Base-by-base conservation (phyloP, 2,113 vertebrate genomes). In the Corythoichthys haematopterus region DNA sequence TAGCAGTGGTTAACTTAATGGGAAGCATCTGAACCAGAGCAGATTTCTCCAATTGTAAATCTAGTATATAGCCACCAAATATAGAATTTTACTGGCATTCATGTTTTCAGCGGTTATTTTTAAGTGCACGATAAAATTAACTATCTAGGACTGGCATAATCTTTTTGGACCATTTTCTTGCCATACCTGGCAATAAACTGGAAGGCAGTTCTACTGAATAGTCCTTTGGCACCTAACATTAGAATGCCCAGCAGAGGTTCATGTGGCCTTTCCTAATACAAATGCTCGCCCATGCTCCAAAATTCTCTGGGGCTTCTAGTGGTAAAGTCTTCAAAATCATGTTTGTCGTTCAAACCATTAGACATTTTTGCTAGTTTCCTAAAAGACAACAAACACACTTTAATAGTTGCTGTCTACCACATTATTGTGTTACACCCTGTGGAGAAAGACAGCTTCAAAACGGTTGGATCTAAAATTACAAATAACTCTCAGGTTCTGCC, bases 51-150 rank as follows among this genome's bases (percentile, higher is more conserved):
- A 63, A 9, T 66, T 14, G n/a, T 38, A 20, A 14, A 55, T 72
- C 48, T n/a, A 35, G 15, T 55, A 65, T 28, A 77, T 68, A 56
- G 53, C 60, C 16, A 50, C 50, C 40, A 68, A 71, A 69, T 46
- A 67, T 53, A 68, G 10, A 5, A 50, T 1, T 55, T 51, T 40
- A 5, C 48, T 1, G 20, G 74, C 47, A 62, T 52, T 10, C 33
- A 40, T 52, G 16, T 38, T 75, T 74, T 69, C 60, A 56, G 8
- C n/a, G 55, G 4, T 57, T 35, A 3, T 56, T 75, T 75, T 55
- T 60, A 0, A 61, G 64, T 45, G 11, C 20, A 66, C 64, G 66
- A 71, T 51, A 73, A 70, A 74, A 46, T 80, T 69, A 71, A 81
- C 64, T 69, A 71, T 52, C 48, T 57, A 48, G 55, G 45, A 78